Evolutionary conservation across 2,797 vertebrate species (phyloP).

Genomic region (Chloroceryle inda): DNA sequence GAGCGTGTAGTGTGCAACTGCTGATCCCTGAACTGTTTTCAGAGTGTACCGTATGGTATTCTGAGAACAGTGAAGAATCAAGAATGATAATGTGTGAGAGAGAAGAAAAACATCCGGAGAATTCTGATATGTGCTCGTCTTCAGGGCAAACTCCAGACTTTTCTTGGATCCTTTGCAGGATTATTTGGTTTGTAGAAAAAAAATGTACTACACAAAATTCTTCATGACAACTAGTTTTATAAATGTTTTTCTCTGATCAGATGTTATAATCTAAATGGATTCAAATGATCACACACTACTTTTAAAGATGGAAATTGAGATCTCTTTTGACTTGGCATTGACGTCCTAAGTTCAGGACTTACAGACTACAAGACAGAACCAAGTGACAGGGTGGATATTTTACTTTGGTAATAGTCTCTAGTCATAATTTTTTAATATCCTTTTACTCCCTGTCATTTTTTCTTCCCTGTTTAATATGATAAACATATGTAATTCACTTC

Average conservation of each 20-base stretch:
- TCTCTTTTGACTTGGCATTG: background rate
- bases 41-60: background rate
- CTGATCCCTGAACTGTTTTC: background rate
- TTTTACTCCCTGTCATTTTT: constrained; percentile 55
- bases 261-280: background rate
- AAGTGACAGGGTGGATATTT: background rate
- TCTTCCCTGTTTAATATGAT: constrained; percentile 66
- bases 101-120: background rate
- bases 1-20: background rate
- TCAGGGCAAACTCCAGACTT: background rate
- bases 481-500: constrained; percentile 73
- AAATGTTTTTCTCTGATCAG: background rate
- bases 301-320: background rate
- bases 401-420: background rate
- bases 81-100: background rate
- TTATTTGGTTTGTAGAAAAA: background rate
- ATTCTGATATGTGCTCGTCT: background rate
- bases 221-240: background rate
- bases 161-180: background rate
- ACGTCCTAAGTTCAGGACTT: background rate
- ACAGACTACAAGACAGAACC: background rate
- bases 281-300: background rate
- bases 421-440: constrained; percentile 53
- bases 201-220: background rate
- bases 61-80: background rate